phyloP scores from a whole-genome alignment of 2,797 vertebrate species.

The Gobio occitaniae region DNA sequence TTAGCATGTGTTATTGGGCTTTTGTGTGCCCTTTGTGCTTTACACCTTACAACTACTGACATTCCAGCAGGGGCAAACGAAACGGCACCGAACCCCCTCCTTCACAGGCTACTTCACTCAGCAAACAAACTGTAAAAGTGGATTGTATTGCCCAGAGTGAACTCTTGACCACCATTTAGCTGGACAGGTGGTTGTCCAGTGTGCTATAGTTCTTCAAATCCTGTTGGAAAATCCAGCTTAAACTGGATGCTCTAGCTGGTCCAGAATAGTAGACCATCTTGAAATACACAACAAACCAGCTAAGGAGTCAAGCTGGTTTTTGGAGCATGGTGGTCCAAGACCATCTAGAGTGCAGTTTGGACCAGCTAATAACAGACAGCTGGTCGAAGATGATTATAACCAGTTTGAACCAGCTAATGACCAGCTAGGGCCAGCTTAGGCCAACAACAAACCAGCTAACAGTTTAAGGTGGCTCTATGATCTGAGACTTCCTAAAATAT shows the following conservation, averaged over 20 bases:
- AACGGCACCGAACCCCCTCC: slow-evolving; percentile 26
- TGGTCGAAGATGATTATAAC: not conserved
- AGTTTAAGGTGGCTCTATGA: not conserved
- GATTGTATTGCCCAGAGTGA: slow-evolving; percentile 47
- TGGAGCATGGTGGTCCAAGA: not conserved
- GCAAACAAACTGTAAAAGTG: slow-evolving; percentile 57
- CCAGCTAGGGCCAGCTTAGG: not conserved
- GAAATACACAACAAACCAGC: not conserved
- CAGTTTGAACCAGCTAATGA: not conserved
- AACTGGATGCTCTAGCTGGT: not conserved
- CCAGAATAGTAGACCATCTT: not conserved
- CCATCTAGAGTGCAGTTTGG: not conserved
- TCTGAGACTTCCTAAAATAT: not conserved
- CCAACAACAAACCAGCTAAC: not conserved
- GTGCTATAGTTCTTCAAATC: not conserved
- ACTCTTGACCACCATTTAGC: slow-evolving; percentile 52
- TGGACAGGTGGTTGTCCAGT: slow-evolving; percentile 27
- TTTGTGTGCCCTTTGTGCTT: slow-evolving; percentile 42
- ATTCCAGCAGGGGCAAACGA: slow-evolving; percentile 44
- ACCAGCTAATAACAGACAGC: not conserved
- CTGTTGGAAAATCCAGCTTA: slow-evolving; percentile 7
- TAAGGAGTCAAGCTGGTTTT: not conserved
- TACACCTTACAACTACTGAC: slow-evolving; percentile 45
- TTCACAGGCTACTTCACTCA: slow-evolving; percentile 47
- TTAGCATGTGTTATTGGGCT: slow-evolving; percentile 50